Percentiles rank a stretch among this genome's conserved stretches.
These are phyloP conservation scores for Phaethornis superciliosus DNA, from an alignment of 2,113 vertebrate species.

Conservation along the genomic window DNA sequence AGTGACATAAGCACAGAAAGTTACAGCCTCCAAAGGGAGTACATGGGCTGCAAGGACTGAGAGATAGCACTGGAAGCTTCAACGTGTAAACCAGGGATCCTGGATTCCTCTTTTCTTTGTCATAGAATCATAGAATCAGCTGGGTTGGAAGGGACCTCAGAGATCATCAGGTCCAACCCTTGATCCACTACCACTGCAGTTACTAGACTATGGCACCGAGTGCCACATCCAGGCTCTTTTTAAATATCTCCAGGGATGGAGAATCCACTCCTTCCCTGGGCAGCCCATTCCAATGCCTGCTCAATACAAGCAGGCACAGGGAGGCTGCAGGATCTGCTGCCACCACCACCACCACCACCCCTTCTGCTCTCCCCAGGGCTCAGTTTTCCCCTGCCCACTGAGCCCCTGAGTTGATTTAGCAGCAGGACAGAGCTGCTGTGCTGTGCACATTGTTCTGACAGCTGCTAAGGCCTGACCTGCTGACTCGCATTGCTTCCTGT, in stretches of 20 bases:
- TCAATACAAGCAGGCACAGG: rapidly evolving
- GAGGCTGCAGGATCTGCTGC: background rate
- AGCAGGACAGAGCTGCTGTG: background rate
- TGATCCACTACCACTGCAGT: no score
- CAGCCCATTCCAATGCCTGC: background rate
- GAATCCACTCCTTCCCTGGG: no score
- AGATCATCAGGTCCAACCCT: no score
- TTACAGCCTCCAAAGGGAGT: background rate
- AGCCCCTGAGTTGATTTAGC: background rate
- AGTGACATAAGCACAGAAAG: background rate
- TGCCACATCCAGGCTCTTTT: no score
- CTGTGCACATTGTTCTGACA: background rate
- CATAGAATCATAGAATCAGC: no score
- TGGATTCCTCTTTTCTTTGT: no score
- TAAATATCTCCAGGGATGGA: no score
- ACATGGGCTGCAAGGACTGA: background rate
- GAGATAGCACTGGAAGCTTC: background rate
- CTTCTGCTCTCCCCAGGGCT: background rate
- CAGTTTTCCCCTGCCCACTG: background rate
- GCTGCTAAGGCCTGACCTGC: background rate
- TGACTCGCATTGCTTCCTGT: background rate
- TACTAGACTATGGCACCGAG: no score
- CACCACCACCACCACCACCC: rapidly evolving
- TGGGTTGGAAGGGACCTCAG: no score
- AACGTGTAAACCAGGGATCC: background rate